Evolutionary conservation across 1,140 invertebrate species (phyloP).

Genomic region (Notospermus geniculatus): DNA sequence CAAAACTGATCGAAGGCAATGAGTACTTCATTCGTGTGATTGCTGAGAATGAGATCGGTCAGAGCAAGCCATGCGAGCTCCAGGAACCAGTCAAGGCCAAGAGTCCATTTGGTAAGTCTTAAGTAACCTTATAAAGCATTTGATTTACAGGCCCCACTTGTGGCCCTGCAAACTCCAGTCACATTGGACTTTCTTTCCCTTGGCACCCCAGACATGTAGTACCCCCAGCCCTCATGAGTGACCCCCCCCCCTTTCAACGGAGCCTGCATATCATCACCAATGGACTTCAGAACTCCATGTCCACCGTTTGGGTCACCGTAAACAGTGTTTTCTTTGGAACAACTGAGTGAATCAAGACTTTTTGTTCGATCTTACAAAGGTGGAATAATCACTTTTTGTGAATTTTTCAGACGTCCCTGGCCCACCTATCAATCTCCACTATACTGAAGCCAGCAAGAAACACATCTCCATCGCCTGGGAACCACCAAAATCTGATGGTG

Average conservation of each 20-base stretch:
- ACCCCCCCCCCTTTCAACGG: too few species aligned
- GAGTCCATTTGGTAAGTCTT: constrained; percentile 80
- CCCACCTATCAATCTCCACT: constrained; percentile 85
- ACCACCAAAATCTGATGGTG: constrained; percentile 49
- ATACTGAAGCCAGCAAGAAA: constrained; percentile 66
- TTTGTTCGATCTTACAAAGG: too few species aligned
- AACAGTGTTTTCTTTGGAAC: too few species aligned
- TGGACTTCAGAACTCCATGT: too few species aligned
- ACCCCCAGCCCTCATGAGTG: too few species aligned
- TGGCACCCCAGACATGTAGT: too few species aligned
- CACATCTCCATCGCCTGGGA: constrained; percentile 48
- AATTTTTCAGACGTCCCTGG: constrained; percentile 62
- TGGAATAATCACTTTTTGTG: neutral
- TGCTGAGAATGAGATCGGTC: constrained; percentile 95
- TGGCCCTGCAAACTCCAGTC: constrained; percentile 6
- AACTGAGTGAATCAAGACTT: too few species aligned
- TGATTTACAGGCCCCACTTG: neutral
- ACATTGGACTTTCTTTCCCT: too few species aligned
- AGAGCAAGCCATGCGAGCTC: constrained; percentile 74
- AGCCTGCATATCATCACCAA: too few species aligned
- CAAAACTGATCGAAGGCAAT: constrained; percentile 83
- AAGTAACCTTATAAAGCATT: neutral
- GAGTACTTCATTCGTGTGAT: constrained; percentile 94
- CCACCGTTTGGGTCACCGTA: neutral
- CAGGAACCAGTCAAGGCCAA: constrained; percentile 79